Evolutionary conservation across 2,888 invertebrate species (phyloP).

Genomic region (Crematogaster levior): DNA sequence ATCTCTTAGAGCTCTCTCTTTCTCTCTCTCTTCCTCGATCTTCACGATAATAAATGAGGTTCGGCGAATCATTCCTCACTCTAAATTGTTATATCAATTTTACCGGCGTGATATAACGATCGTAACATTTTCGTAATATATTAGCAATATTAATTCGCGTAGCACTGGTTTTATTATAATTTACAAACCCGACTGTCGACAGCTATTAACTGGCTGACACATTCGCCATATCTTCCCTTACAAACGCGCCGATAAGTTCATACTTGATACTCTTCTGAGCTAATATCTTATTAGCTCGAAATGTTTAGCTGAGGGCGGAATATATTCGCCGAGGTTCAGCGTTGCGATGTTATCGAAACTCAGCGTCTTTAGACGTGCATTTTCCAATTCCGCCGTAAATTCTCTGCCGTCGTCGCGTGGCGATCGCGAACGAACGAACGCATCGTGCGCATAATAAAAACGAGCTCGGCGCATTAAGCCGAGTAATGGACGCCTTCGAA

Average conservation of each 20-base stretch:
- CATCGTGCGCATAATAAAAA: constrained; percentile 68
- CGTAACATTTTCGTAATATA: background rate
- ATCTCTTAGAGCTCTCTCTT: background rate
- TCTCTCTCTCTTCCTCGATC: background rate
- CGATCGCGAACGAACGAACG: constrained; percentile 1
- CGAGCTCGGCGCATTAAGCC: constrained; percentile 77
- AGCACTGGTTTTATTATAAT: background rate
- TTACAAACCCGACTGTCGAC: background rate
- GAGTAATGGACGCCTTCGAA: constrained; percentile 75
- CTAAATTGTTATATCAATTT: constrained; percentile 9
- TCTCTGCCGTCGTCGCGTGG: constrained; percentile 61
- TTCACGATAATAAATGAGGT: constrained; percentile 13
- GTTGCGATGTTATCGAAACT: constrained; percentile 11
- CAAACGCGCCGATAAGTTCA: background rate
- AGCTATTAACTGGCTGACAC: background rate
- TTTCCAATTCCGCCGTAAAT: constrained; percentile 62
- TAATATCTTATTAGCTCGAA: background rate
- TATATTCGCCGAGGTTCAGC: background rate
- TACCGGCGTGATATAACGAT: background rate
- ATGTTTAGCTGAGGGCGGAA: background rate
- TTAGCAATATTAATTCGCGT: background rate
- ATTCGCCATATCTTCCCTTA: background rate
- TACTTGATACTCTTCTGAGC: background rate
- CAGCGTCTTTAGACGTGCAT: background rate
- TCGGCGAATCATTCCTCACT: background rate